These are phyloP conservation scores for Alexandromys fortis DNA, from an alignment of 2,113 vertebrate species.

Conservation along the genomic window DNA sequence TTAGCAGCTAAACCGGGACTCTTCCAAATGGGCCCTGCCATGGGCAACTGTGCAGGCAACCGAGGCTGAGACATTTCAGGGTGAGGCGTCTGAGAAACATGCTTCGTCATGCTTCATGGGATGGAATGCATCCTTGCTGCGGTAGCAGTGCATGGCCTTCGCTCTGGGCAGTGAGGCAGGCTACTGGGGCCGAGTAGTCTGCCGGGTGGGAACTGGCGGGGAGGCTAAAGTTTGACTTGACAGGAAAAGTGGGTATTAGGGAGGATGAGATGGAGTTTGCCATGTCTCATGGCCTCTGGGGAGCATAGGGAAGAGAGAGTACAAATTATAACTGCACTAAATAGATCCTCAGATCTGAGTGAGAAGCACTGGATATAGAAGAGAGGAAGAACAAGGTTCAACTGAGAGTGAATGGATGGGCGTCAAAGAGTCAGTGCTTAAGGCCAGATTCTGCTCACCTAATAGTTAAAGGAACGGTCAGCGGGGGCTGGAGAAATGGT, in stretches of 20 bases:
- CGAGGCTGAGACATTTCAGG: neutral
- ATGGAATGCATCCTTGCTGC: neutral
- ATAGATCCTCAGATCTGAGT: neutral
- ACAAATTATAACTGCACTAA: neutral
- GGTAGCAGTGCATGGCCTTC: neutral
- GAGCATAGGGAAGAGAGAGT: neutral
- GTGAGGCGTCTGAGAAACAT: neutral
- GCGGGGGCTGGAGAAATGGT: no score
- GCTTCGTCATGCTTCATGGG: neutral
- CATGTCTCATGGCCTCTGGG: neutral
- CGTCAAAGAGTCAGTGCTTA: no score
- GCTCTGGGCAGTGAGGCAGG: neutral
- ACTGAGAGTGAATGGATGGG: no score
- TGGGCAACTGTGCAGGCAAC: neutral
- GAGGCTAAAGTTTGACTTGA: neutral
- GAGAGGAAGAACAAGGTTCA: neutral
- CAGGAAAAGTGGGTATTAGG: neutral
- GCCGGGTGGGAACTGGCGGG: neutral
- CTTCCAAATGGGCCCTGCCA: neutral
- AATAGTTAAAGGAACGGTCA: neutral
- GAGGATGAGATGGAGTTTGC: neutral
- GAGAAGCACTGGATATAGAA: neutral
- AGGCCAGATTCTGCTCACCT: neutral
- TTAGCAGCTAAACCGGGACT: neutral
- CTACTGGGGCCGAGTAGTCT: neutral